These are phyloP conservation scores for Passer montanus DNA, from an alignment of 2,113 vertebrate species.

Conservation along the genomic window DNA sequence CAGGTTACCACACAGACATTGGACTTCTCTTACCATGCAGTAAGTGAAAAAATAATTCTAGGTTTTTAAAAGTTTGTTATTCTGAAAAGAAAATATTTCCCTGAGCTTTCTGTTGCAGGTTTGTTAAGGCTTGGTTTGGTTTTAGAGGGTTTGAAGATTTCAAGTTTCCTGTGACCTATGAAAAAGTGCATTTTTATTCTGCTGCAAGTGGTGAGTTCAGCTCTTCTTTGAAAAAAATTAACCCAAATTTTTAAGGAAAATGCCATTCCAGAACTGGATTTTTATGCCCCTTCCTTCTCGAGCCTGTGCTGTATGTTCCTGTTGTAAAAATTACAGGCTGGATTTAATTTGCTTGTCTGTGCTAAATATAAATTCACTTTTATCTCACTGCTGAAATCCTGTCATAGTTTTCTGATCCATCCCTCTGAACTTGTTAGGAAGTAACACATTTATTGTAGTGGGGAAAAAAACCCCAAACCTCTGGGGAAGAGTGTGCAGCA, in stretches of 20 bases:
- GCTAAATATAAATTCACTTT: neutral
- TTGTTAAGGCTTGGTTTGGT: neutral
- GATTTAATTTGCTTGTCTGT: neutral
- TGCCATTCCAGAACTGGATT: neutral
- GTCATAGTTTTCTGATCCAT: neutral
- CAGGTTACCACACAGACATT: fast-evolving
- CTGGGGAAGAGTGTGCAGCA: neutral
- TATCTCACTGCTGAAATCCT: neutral
- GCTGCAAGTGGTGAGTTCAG: neutral
- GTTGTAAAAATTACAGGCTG: neutral
- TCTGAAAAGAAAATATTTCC: neutral
- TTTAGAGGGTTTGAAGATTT: neutral
- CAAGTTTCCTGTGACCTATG: fast-evolving
- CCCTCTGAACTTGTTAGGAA: neutral
- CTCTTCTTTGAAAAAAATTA: neutral
- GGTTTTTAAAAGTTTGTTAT: fast-evolving
- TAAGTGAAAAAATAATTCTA: neutral
- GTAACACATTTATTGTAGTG: neutral
- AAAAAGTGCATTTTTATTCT: neutral
- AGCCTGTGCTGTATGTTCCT: neutral
- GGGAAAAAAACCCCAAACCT: fast-evolving
- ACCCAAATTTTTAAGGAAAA: neutral
- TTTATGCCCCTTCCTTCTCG: neutral
- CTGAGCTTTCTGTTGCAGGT: slow-evolving; percentile 1
- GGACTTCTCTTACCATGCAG: fast-evolving